Conservation (phyloP, 2,888 invertebrate genomes). For the Ophonus ardosiacus region DNA sequence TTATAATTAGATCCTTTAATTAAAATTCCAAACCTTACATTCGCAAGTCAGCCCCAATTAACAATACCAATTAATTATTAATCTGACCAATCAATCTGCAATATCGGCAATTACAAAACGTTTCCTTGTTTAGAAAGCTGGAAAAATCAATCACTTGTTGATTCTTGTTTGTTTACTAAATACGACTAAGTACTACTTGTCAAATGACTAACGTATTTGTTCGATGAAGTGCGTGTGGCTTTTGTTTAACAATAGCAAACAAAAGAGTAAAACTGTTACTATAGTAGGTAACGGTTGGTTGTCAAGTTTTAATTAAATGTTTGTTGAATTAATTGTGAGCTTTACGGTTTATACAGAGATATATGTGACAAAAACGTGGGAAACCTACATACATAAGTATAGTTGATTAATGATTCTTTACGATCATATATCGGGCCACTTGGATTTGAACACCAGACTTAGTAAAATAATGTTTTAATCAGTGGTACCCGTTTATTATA, state of each 20-base stretch:
- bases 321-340: conserved; percentile 21
- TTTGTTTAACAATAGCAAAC: conserved; percentile 41
- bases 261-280: conserved; percentile 27
- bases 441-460: too few species aligned
- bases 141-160: neutral
- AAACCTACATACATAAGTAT: neutral
- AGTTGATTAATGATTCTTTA: too few species aligned
- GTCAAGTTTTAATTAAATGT: conserved; percentile 24
- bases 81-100: conserved; percentile 18
- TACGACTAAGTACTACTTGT: neutral
- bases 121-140: conserved; percentile 16
- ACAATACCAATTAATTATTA: conserved; percentile 22
- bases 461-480: too few species aligned
- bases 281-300: conserved; percentile 25
- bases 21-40: conserved; percentile 28
- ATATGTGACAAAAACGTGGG: neutral
- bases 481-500: too few species aligned
- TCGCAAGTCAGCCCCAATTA: conserved; percentile 14
- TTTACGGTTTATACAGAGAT: neutral
- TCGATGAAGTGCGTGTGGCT: neutral
- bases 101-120: conserved; percentile 25
- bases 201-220: conserved; percentile 16
- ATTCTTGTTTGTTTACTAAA: neutral
- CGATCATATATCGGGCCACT: too few species aligned
- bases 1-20: conserved; percentile 35